These are phyloP conservation scores for Pegoplata infirma DNA, from an alignment of 2,888 invertebrate species.

Conservation along the genomic window DNA sequence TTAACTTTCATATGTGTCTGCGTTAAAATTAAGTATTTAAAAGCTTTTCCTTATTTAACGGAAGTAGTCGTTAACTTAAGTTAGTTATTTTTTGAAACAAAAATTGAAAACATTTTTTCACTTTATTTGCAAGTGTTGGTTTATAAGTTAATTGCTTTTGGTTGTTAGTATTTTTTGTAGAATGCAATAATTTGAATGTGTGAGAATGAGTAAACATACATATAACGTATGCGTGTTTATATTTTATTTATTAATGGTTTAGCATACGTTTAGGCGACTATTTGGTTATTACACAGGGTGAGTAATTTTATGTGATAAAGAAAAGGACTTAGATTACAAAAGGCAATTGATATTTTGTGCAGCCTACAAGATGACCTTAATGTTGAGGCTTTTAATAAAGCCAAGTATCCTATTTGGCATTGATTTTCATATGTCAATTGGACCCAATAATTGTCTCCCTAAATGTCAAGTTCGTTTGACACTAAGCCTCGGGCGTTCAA, in stretches of 20 bases:
- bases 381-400: no score
- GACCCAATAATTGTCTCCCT: no score
- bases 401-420: no score
- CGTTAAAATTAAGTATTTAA: not conserved
- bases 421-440: no score
- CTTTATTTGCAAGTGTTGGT: not conserved
- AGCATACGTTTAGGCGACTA: constrained; percentile 38
- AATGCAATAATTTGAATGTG: not conserved
- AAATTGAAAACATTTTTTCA: constrained; percentile 15
- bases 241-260: constrained; percentile 8
- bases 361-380: no score
- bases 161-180: not conserved
- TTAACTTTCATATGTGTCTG: not conserved
- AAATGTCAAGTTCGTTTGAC: no score
- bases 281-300: no score
- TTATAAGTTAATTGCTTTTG: constrained; percentile 10
- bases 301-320: no score
- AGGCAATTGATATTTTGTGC: no score
- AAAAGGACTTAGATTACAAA: no score
- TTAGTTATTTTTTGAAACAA: constrained; percentile 21
- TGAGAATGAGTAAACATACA: not conserved
- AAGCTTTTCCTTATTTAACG: constrained; percentile 14
- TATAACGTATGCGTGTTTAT: constrained; percentile 36
- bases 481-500: no score
- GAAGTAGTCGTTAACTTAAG: constrained; percentile 37